Percentiles rank a stretch among this genome's conserved stretches.
These are phyloP conservation scores for Ctenicera cuprea DNA, from an alignment of 2,888 invertebrate genomes.

Conservation along the genomic window DNA sequence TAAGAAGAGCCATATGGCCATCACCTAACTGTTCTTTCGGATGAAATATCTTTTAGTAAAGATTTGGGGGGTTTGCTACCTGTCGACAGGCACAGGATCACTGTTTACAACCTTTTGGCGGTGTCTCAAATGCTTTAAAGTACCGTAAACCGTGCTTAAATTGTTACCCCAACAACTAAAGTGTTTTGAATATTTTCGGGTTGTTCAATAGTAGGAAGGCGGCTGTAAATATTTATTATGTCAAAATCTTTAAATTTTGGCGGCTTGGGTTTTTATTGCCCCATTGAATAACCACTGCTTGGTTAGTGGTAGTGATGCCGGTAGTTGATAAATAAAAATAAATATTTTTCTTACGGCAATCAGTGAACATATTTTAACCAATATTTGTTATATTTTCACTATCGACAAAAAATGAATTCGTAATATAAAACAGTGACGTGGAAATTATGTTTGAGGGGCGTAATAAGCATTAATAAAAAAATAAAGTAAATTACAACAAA, in stretches of 20 bases:
- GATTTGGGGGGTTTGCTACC: constrained; percentile 39
- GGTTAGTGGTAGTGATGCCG: neutral
- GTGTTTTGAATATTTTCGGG: constrained; percentile 35
- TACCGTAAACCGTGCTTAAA: constrained; percentile 45
- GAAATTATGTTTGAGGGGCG: too few species aligned
- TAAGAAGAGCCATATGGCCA: constrained; percentile 31
- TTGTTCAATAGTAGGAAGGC: neutral
- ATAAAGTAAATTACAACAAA: too few species aligned
- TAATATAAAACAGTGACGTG: too few species aligned
- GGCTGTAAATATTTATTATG: constrained; percentile 41
- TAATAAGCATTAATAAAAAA: too few species aligned
- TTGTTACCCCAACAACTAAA: constrained; percentile 39
- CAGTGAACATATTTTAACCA: too few species aligned
- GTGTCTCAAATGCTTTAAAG: constrained; percentile 27
- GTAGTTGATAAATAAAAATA: too few species aligned
- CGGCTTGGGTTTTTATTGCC: constrained; percentile 19
- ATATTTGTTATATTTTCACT: too few species aligned
- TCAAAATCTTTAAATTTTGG: constrained; percentile 30
- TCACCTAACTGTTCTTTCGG: constrained; percentile 48
- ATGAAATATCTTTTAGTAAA: constrained; percentile 36
- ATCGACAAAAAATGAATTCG: too few species aligned
- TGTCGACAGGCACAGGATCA: constrained; percentile 34
- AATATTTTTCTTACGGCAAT: neutral
- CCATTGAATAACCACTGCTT: neutral
- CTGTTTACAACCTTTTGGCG: constrained; percentile 42